Evolutionary conservation across 2,888 invertebrate genomes (phyloP).

Genomic region (Temnothorax rugatulus): DNA sequence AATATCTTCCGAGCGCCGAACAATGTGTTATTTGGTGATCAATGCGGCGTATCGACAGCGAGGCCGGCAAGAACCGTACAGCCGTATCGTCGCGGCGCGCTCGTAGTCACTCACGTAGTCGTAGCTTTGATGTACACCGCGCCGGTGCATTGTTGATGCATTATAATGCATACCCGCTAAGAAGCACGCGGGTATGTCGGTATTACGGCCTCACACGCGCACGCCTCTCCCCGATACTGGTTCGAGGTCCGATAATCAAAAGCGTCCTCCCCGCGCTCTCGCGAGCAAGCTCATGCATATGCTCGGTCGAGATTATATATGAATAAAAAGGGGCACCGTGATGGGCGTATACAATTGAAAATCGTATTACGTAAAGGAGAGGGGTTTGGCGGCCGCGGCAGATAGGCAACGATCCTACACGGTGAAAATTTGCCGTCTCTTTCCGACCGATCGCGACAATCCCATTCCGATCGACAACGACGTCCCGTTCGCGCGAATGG

Average conservation of each 20-base stretch:
- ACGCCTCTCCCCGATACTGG: slow-evolving; percentile 61
- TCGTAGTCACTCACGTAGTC: slow-evolving; percentile 79
- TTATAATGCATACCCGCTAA: slow-evolving; percentile 82
- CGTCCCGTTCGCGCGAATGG: slow-evolving; percentile 19
- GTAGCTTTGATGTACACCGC: slow-evolving; percentile 84
- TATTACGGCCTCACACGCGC: slow-evolving; percentile 74
- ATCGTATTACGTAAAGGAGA: slow-evolving; percentile 80
- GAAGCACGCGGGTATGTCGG: slow-evolving; percentile 76
- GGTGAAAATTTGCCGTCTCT: slow-evolving; percentile 77
- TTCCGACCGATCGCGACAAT: slow-evolving; percentile 61
- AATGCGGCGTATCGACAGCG: slow-evolving; percentile 67
- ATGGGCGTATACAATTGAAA: slow-evolving; percentile 82
- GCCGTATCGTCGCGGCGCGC: slow-evolving; percentile 67
- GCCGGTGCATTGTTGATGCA: slow-evolving; percentile 82
- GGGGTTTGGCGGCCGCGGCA: slow-evolving; percentile 23
- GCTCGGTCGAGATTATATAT: slow-evolving; percentile 78
- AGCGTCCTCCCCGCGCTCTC: slow-evolving; percentile 70
- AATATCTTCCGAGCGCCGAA: neutral
- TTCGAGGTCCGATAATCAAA: slow-evolving; percentile 81
- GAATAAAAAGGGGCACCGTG: slow-evolving; percentile 83
- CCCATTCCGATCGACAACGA: slow-evolving; percentile 28
- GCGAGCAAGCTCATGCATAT: slow-evolving; percentile 39
- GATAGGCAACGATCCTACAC: slow-evolving; percentile 56
- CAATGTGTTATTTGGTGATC: slow-evolving; percentile 69
- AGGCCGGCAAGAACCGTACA: slow-evolving; percentile 17